phyloP scores from a whole-genome alignment of 2,888 invertebrate species.

The Philhelius pedissequus region DNA sequence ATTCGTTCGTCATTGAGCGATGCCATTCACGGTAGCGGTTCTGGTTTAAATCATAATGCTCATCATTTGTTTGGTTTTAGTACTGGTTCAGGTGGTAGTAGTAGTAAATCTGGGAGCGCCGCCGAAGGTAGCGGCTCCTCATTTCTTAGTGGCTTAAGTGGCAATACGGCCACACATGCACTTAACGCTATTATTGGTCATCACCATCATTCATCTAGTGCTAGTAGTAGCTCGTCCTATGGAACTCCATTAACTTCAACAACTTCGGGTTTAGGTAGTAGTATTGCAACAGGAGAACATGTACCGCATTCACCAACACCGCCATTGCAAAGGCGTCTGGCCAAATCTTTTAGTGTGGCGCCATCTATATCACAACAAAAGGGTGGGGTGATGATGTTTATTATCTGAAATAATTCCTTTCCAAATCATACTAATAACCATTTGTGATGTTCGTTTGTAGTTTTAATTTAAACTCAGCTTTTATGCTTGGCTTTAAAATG shows the following conservation, averaged over 20 bases:
- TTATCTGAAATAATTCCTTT: not conserved
- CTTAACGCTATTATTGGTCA: conserved; percentile 76
- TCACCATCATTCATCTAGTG: conserved; percentile 56
- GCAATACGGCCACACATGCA: conserved; percentile 75
- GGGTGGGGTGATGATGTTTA: conserved; percentile 74
- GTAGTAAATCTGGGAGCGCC: conserved; percentile 41
- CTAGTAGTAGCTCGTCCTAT: conserved; percentile 71
- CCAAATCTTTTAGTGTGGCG: conserved; percentile 95
- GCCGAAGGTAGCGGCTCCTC: conserved; percentile 74
- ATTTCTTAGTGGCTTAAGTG: conserved; percentile 73
- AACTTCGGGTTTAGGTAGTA: conserved; percentile 70
- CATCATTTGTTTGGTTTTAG: conserved; percentile 70
- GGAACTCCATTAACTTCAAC: conserved; percentile 72
- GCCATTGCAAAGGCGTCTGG: conserved; percentile 91
- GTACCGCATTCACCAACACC: conserved; percentile 87
- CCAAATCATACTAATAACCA: not conserved
- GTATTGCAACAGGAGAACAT: conserved; percentile 74
- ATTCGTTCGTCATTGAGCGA: conserved; percentile 77
- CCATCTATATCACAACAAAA: conserved; percentile 81
- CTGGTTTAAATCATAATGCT: conserved; percentile 70
- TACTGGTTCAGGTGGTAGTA: conserved; percentile 60
- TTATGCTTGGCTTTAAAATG: not conserved
- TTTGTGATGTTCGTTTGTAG: not conserved
- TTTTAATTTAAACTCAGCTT: not conserved
- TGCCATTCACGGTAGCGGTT: conserved; percentile 72